phyloP scores from a whole-genome alignment of 2,888 invertebrate genomes.

The Laspeyria flexula region DNA sequence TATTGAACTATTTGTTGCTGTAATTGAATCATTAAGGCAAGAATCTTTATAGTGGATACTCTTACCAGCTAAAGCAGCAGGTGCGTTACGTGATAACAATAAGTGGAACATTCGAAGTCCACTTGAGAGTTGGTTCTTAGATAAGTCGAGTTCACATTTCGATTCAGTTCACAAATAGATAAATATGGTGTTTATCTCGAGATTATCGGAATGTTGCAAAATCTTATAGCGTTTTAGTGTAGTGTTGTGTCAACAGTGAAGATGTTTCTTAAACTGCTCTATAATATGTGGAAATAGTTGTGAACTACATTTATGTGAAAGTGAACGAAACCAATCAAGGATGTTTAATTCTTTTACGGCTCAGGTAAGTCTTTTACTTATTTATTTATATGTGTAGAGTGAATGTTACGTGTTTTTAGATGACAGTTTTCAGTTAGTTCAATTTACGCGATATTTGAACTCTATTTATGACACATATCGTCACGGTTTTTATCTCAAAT shows the following conservation, averaged over 20 bases:
- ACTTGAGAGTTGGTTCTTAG: slow-evolving; percentile 50
- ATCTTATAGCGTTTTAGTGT: slow-evolving; percentile 45
- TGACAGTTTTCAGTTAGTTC: too few species aligned
- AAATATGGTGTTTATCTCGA: slow-evolving; percentile 65
- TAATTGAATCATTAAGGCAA: slow-evolving; percentile 22
- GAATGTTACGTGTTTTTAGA: too few species aligned
- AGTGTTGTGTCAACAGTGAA: slow-evolving; percentile 39
- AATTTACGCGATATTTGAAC: too few species aligned
- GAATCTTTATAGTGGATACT: neutral
- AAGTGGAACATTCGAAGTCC: slow-evolving; percentile 39
- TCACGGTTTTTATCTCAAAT: too few species aligned
- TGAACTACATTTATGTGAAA: slow-evolving; percentile 8
- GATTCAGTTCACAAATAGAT: slow-evolving; percentile 57
- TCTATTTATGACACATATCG: too few species aligned
- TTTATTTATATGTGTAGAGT: too few species aligned
- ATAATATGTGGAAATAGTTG: slow-evolving; percentile 28
- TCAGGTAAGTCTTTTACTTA: slow-evolving; percentile 45
- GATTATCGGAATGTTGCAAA: slow-evolving; percentile 64
- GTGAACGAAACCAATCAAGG: slow-evolving; percentile 14
- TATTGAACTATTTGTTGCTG: too few species aligned
- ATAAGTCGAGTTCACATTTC: slow-evolving; percentile 56
- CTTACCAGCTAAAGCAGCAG: neutral
- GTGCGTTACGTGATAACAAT: slow-evolving; percentile 23
- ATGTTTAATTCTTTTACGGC: slow-evolving; percentile 48
- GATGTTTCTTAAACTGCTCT: slow-evolving; percentile 3